Base-by-base conservation (phyloP, 2,113 vertebrate species). In the Cyanocitta stelleri region DNA sequence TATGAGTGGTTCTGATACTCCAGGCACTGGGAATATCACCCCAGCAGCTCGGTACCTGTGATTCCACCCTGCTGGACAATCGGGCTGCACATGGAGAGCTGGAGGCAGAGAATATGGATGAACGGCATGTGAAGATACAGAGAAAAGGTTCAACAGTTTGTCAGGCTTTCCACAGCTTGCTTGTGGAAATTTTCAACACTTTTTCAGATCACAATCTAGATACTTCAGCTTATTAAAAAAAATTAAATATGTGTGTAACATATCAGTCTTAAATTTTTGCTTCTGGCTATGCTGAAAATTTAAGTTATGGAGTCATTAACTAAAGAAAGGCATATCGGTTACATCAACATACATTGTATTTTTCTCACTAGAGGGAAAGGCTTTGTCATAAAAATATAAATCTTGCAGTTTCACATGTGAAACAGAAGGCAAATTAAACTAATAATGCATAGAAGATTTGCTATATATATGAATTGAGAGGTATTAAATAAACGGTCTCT, bases 401-500 rank as follows among this genome's bases (percentile, higher is more conserved):
- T 80, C 87, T 79, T 43, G 49, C 3, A 18, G 32, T 37, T 93
- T 76, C 74, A 61, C 22, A 9, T 41, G 37, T 39, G 69, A 87
- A 84, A 77, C 19, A 71, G 72, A 93, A 88, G 14, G 35, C 21
- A 91, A 95, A 94, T 83, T 49, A 94, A 94, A 79, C 32, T 39
- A 72, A 55, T 39, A 76, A 80, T 29, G 23, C 67, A 55, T 5
- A 29, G 68, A 83, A 76, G 51, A 41, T 85, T 76, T 88, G 33
- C 67, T 83, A 0, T 17, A 46, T 52, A 19, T 80, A 55, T 84
- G 55, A 88, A 64, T 43, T 23, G 58, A 71, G 75, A 94, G 7
- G 22, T 55, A 71, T 71, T 77, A 94, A 91, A 89, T 49, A 85
- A 96, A 89, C 59, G 62, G 20, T 10, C 37, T 82, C 71, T 43